Evolutionary conservation across 2,113 vertebrate species (phyloP).

Genomic region (Coreoperca whiteheadi): DNA sequence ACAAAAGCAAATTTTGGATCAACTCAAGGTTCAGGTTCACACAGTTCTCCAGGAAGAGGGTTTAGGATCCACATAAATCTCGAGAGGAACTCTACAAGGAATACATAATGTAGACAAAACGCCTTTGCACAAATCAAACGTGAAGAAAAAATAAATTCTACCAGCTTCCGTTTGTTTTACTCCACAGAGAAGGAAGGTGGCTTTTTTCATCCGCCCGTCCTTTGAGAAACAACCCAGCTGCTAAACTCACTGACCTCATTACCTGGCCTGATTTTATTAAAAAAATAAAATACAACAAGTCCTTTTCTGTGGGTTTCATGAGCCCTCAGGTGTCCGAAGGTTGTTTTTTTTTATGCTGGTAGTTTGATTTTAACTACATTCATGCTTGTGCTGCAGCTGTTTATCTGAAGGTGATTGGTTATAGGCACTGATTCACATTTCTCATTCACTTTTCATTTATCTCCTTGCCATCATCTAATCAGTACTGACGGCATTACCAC

Average conservation of each 20-base stretch:
- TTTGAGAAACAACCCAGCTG: constrained; percentile 31
- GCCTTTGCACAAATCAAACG: constrained; percentile 66
- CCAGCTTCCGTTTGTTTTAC: constrained; percentile 76
- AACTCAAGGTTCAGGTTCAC: constrained; percentile 64
- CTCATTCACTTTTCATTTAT: constrained; percentile 12
- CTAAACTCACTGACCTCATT: constrained; percentile 15
- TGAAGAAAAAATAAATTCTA: constrained; percentile 80
- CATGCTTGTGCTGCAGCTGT: constrained; percentile 73
- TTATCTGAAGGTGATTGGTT: constrained; percentile 62
- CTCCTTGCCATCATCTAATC: constrained; percentile 8
- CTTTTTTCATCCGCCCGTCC: constrained; percentile 60
- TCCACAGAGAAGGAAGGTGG: constrained; percentile 87
- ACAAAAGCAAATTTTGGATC: constrained; percentile 73
- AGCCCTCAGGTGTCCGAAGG: constrained; percentile 52
- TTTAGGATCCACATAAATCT: constrained; percentile 74
- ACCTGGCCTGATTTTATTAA: constrained; percentile 33
- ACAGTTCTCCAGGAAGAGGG: constrained; percentile 76
- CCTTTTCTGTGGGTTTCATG: constrained; percentile 39
- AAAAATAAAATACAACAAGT: constrained; percentile 40
- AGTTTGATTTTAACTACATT: constrained; percentile 73
- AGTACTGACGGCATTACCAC: constrained; percentile 22
- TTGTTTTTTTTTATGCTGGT: constrained; percentile 65
- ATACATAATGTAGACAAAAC: constrained; percentile 65
- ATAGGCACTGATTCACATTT: constrained; percentile 72
- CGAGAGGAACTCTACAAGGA: constrained; percentile 59